Conservation (phyloP, 2,888 invertebrate genomes). For the Phengaris alcon region DNA sequence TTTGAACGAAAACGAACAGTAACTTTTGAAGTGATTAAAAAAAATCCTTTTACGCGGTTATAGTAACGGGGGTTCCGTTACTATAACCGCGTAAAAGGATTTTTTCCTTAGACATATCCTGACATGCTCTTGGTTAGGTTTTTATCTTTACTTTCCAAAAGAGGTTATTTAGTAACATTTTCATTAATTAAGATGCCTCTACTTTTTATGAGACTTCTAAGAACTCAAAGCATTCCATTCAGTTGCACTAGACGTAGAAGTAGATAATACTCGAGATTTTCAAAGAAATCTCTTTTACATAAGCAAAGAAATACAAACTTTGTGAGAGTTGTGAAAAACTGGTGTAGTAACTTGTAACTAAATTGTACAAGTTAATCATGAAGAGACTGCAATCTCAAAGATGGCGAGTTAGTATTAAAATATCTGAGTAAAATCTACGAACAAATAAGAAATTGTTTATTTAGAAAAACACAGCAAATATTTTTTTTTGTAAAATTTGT, state of each 20-base stretch:
- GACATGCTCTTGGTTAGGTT: too few species aligned
- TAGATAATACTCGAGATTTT: constrained; percentile 3
- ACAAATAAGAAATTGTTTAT: neutral
- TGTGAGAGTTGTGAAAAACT: neutral
- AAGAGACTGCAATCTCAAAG: neutral
- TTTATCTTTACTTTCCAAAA: too few species aligned
- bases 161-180: too few species aligned
- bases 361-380: neutral
- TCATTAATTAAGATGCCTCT: too few species aligned
- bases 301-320: constrained; percentile 3
- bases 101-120: too few species aligned
- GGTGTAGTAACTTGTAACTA: constrained; percentile 2
- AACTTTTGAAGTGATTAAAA: too few species aligned
- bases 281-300: constrained; percentile 11
- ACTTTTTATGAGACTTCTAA: too few species aligned
- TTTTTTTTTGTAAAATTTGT: neutral
- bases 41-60: too few species aligned
- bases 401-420: neutral
- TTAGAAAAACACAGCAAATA: neutral
- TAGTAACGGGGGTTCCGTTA: too few species aligned
- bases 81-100: too few species aligned
- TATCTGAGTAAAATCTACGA: neutral
- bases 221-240: neutral
- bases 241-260: neutral
- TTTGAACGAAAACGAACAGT: too few species aligned